Evolutionary conservation across 2,888 invertebrate genomes (phyloP), one percentile per base, ranked within the genome.

Genomic region (Chymomyza caudatula): DNA sequence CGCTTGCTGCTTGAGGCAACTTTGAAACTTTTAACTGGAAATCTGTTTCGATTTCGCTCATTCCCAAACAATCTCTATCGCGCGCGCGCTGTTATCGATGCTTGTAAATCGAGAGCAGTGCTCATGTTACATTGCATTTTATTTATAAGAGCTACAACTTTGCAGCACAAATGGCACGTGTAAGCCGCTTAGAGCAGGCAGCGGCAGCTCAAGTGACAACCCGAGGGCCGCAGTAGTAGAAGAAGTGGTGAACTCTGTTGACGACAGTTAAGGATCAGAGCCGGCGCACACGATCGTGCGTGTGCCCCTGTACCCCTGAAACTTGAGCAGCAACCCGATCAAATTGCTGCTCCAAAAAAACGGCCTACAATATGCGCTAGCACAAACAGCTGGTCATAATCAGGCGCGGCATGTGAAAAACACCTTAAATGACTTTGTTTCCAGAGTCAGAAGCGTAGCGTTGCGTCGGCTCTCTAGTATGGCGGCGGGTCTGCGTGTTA

Each of bases 371-470:
- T 15, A 47, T 4, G 5, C 37, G 37, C 37, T 11, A 4, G 57
- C 19, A 65, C 37, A 56, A 53, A 43, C 65, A 72, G 65, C 69
- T 66, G 72, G 55, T 64, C 69, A 66, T 68, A 73, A 71, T 65
- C 69, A 71, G 67, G 71, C 67, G 60, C 69, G 76, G 74, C 75
- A 83, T 82, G 81, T 78, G 78, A 76, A 76, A 78, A 83, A 76
- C 80, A 77, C 87, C 85, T 87, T 71, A 83, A 85, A 78, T 85
- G 85, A 77, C 83, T 86, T 75, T 66, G 75, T 74, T 37, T 37
- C 5, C 11, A 37, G 29, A 37, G 29, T 25, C 17, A 29, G 58
- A 19, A 19, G 2, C 13, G 11, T 5, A 52, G 22, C 20, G 51
- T 20, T 22, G 51, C 19, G 11, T 13, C 51, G 13, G 54, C 4